Evolutionary conservation across 2,888 invertebrate genomes (phyloP).

Genomic region (Helicoverpa assulta): DNA sequence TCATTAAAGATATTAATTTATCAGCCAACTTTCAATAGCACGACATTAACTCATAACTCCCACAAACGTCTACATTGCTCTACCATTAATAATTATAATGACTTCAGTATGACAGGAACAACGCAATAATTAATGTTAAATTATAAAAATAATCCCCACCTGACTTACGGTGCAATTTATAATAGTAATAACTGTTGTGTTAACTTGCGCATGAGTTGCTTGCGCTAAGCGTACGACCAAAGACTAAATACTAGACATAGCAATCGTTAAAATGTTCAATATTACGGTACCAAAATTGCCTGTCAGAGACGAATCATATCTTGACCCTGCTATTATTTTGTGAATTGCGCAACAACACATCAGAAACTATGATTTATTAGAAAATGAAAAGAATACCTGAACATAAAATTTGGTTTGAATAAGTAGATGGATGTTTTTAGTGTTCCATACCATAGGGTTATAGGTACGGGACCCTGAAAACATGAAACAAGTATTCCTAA

Average conservation of each 20-base stretch:
- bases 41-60: slow-evolving; percentile 17
- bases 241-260: neutral
- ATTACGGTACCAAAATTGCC: no score
- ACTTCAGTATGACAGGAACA: slow-evolving; percentile 43
- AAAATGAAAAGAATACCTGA: no score
- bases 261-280: no score
- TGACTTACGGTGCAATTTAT: slow-evolving; percentile 48
- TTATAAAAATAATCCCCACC: slow-evolving; percentile 45
- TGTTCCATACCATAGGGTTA: no score
- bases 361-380: no score
- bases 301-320: no score
- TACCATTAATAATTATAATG: slow-evolving; percentile 35
- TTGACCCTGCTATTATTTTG: no score
- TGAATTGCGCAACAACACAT: no score
- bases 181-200: slow-evolving; percentile 47
- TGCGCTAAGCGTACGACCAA: slow-evolving; percentile 1
- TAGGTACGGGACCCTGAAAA: no score
- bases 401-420: no score
- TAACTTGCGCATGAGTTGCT: slow-evolving; percentile 36
- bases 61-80: slow-evolving; percentile 27
- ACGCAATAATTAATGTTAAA: slow-evolving; percentile 42
- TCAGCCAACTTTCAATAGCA: neutral
- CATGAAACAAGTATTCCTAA: no score
- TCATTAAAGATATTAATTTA: neutral
- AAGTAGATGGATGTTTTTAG: no score